Evolutionary conservation across 2,797 vertebrate species (phyloP).

Genomic region (Xerus rutilus): DNA sequence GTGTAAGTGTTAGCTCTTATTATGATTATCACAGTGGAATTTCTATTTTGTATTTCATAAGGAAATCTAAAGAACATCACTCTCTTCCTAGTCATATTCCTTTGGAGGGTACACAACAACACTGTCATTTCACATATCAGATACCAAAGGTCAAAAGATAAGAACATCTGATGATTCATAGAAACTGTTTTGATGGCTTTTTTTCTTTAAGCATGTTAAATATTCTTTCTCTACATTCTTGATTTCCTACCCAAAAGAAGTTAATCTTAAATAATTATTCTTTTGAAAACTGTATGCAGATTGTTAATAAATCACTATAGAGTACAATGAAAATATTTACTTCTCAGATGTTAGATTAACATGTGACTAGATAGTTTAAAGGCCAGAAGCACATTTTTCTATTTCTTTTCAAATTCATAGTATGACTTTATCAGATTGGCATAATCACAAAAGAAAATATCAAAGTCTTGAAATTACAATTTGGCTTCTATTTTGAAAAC

Average conservation of each 20-base stretch:
- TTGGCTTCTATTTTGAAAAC: conserved; percentile 63
- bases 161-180: conserved; percentile 53
- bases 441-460: conserved; percentile 57
- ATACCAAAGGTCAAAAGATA: conserved; percentile 58
- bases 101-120: conserved; percentile 34
- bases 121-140: conserved; percentile 46
- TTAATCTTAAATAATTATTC: conserved; percentile 66
- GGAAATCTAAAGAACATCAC: conserved; percentile 54
- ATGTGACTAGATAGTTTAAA: conserved; percentile 48
- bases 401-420: conserved; percentile 49
- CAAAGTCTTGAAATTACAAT: conserved; percentile 55
- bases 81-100: conserved; percentile 47
- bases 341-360: conserved; percentile 58
- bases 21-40: background rate
- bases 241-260: conserved; percentile 52
- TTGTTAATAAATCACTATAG: background rate
- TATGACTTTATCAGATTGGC: conserved; percentile 56
- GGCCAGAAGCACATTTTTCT: conserved; percentile 50
- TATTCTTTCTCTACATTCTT: conserved; percentile 55
- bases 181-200: conserved; percentile 27
- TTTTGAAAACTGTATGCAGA: conserved; percentile 44
- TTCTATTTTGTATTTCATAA: conserved; percentile 56
- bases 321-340: conserved; percentile 55
- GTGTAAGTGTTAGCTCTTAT: conserved; percentile 23
- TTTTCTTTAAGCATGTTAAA: conserved; percentile 44